Percentiles rank a stretch among this genome's conserved stretches.
Evolutionary conservation across 2,888 invertebrate species (phyloP).

Genomic region (Congeria kusceri): DNA sequence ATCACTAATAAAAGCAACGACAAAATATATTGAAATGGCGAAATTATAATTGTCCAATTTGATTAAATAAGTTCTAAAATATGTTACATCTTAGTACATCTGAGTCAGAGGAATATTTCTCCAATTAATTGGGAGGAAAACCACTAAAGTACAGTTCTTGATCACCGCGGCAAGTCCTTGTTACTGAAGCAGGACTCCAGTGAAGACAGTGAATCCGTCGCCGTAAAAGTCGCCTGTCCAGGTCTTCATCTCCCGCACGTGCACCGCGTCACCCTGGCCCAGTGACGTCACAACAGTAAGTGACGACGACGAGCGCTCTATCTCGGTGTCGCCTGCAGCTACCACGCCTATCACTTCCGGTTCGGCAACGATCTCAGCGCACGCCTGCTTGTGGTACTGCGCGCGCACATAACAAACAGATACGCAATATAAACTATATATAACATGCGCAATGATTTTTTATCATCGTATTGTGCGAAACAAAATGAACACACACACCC

Average conservation of each 20-base stretch:
- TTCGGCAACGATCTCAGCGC: slow-evolving; percentile 45
- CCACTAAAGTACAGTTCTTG: too few species aligned
- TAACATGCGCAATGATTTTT: too few species aligned
- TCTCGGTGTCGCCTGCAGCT: slow-evolving; percentile 42
- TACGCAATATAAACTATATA: not conserved
- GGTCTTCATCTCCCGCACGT: slow-evolving; percentile 38
- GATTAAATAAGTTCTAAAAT: too few species aligned
- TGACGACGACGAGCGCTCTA: slow-evolving; percentile 38
- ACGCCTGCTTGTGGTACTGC: slow-evolving; percentile 43
- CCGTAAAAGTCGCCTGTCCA: slow-evolving; percentile 46
- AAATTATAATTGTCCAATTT: too few species aligned
- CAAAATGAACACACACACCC: too few species aligned
- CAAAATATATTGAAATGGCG: too few species aligned
- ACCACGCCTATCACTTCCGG: slow-evolving; percentile 33
- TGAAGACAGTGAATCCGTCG: slow-evolving; percentile 43
- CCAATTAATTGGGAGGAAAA: too few species aligned
- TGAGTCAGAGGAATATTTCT: too few species aligned
- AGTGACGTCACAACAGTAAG: slow-evolving; percentile 34
- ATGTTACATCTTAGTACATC: too few species aligned
- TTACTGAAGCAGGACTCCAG: slow-evolving; percentile 35
- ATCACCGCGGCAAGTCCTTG: too few species aligned
- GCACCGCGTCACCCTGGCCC: slow-evolving; percentile 34
- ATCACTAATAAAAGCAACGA: too few species aligned
- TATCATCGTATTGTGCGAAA: too few species aligned
- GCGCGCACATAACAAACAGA: slow-evolving; percentile 45